These are phyloP conservation scores for Silurus lanzhouensis DNA, from an alignment of 2,797 vertebrate genomes.

Conservation along the genomic window DNA sequence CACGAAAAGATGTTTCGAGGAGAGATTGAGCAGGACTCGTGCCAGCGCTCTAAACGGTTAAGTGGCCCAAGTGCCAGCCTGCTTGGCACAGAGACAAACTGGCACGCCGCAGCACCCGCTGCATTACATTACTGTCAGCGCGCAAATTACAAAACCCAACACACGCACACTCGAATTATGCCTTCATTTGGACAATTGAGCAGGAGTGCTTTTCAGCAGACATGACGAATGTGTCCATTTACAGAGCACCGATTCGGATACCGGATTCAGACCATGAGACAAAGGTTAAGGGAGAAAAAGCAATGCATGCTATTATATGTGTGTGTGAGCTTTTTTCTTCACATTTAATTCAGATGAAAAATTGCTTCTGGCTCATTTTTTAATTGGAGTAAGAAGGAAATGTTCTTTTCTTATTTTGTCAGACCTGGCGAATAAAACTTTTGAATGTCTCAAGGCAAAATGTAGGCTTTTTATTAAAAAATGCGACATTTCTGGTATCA, in stretches of 20 bases:
- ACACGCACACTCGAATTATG: slow-evolving; percentile 63
- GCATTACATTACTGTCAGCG: slow-evolving; percentile 74
- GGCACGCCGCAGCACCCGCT: slow-evolving; percentile 63
- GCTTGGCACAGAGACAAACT: slow-evolving; percentile 73
- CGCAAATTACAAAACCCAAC: slow-evolving; percentile 67
- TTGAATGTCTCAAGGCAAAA: no score
- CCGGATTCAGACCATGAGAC: background rate
- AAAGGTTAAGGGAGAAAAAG: background rate
- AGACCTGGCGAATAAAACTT: no score
- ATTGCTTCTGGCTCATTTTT: background rate
- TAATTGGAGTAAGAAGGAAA: no score
- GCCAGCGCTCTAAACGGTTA: slow-evolving; percentile 77
- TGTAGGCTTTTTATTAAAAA: no score
- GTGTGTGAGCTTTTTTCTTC: background rate
- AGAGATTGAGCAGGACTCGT: slow-evolving; percentile 53
- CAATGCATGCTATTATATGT: background rate
- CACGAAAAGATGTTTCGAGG: slow-evolving; percentile 54
- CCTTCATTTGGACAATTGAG: slow-evolving; percentile 64
- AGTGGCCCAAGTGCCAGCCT: slow-evolving; percentile 71
- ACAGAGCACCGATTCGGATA: slow-evolving; percentile 2
- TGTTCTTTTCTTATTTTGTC: no score
- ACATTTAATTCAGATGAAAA: background rate
- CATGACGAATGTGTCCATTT: slow-evolving; percentile 58
- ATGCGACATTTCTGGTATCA: no score
- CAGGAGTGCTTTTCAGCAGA: slow-evolving; percentile 53